These are phyloP conservation scores for Antechinus stuartii DNA, from an alignment of 2,113 vertebrate genomes.

Conservation along the genomic window DNA sequence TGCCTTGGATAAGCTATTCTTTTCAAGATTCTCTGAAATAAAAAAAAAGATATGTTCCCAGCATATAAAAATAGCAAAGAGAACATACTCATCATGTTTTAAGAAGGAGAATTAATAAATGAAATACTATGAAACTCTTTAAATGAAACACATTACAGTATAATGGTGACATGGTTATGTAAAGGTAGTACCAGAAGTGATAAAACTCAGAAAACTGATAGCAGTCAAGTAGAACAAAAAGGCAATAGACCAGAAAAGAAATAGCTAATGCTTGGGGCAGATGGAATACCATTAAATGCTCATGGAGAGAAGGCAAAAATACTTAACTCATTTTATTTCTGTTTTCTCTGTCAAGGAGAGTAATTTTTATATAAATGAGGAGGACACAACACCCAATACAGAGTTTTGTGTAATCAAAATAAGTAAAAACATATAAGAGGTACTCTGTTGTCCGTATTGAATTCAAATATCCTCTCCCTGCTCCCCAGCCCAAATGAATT, in stretches of 20 bases:
- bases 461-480: not conserved
- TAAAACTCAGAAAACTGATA: not conserved
- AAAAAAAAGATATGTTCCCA: not conserved
- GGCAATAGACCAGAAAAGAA: not conserved
- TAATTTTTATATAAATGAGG: not conserved
- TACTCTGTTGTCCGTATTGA: not conserved
- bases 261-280: not conserved
- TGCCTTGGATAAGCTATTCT: not conserved
- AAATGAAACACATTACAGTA: not conserved
- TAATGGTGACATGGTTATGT: not conserved
- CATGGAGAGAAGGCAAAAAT: not conserved
- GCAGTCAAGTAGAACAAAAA: not conserved
- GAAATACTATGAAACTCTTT: not conserved
- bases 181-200: not conserved
- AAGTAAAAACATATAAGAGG: not conserved
- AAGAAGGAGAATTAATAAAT: not conserved
- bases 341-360: not conserved
- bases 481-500: not conserved
- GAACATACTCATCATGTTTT: not conserved
- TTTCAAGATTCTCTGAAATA: constrained; percentile 35
- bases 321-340: not conserved
- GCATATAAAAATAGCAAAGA: not conserved
- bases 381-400: not conserved
- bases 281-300: not conserved
- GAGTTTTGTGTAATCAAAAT: not conserved